Evolutionary conservation across 2,797 vertebrate genomes (phyloP), one percentile per base, ranked within the genome.

Genomic region (Epinephelus malabaricus): DNA sequence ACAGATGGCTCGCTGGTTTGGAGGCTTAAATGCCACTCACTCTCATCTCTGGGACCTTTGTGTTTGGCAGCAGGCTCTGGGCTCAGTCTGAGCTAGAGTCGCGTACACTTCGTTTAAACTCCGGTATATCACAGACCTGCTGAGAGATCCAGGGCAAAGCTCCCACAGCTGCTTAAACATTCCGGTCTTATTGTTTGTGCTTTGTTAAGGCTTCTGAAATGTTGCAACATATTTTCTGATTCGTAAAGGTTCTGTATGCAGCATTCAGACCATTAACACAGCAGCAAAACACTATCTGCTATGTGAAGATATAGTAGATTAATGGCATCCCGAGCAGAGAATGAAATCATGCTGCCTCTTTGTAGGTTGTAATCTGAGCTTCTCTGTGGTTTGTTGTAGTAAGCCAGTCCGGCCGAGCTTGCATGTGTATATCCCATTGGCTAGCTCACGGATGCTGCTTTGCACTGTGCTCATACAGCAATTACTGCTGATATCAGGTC

Each of bases 1-100:
- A 87, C 90, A 93, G 92, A 93, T 92, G 91, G 91, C 90, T 79
- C 21, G 43, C 81, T 87, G 88, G 90, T 91, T 87, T 71, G 76
- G 76, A 85, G 76, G 88, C 89, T 92, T 89, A 90, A 89, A 90
- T 79, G 87, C 84, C 78, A 84, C 82, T 91, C 90, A 70, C 71
- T 83, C 76, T 91, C 85, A 43, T 87, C 76, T 80, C 73, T 77
- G 74, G 64, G 84, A 83, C 83, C 86, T 83, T 82, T 89, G 79
- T 67, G 76, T 90, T 83, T 86, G 82, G 73, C 87, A 79, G 70
- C 72, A 60, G 66, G 40, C 69, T 79, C 69, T 67, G 70, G 54
- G 63, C 82, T 88, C 84, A 73, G 55, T 66, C 68, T 65, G 63
- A 85, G 69, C 50, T 72, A 21, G 43, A 77, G 71, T 70, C 34